These are phyloP conservation scores for Cosmia pyralina DNA, from an alignment of 2,888 invertebrate species.

Conservation along the genomic window DNA sequence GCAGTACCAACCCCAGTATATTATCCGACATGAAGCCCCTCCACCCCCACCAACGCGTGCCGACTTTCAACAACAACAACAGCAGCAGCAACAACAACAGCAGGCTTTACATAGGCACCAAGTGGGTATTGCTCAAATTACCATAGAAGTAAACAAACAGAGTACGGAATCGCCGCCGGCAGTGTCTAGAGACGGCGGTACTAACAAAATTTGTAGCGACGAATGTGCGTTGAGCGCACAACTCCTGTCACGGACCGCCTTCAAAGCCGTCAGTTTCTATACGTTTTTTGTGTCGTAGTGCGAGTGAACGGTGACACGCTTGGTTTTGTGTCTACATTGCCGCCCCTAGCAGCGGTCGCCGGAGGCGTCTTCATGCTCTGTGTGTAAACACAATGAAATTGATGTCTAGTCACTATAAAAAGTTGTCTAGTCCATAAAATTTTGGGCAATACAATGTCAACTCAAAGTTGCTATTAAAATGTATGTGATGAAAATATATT, in stretches of 20 bases:
- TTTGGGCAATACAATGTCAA: slow-evolving; percentile 11
- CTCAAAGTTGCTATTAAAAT: slow-evolving; percentile 27
- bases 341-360: neutral
- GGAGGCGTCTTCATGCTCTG: neutral
- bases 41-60: slow-evolving; percentile 78
- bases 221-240: neutral
- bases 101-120: slow-evolving; percentile 81
- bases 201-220: no score
- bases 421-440: neutral
- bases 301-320: neutral
- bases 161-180: neutral
- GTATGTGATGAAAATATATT: slow-evolving; percentile 26
- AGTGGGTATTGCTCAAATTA: slow-evolving; percentile 53
- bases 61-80: slow-evolving; percentile 81
- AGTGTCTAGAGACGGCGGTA: neutral
- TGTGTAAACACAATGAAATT: neutral
- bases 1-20: slow-evolving; percentile 87
- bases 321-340: neutral
- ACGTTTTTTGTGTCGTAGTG: neutral
- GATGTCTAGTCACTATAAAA: slow-evolving; percentile 10
- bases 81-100: slow-evolving; percentile 69
- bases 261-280: neutral
- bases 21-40: slow-evolving; percentile 86
- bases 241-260: neutral
- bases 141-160: neutral